phyloP scores from a whole-genome alignment of 1,140 invertebrate genomes.

The Leptopilina clavipes region DNA sequence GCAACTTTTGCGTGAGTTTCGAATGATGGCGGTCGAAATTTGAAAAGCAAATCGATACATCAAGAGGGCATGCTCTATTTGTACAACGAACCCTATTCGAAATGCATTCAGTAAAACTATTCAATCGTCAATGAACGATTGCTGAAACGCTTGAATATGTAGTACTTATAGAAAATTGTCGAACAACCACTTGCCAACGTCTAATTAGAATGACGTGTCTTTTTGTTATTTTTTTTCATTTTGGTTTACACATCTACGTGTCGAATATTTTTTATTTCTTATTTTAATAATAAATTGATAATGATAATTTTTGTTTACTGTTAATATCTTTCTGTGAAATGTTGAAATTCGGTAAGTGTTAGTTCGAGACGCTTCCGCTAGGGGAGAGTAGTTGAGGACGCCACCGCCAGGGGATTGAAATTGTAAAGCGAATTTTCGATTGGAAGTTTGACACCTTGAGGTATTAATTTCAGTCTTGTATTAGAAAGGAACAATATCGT shows the following conservation, averaged over 20 bases:
- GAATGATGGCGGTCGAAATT: conserved; percentile 59
- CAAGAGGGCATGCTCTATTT: conserved; percentile 54
- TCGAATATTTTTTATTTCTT: too few species aligned
- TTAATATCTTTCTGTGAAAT: too few species aligned
- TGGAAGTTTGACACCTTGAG: too few species aligned
- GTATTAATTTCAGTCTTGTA: not conserved
- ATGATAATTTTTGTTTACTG: too few species aligned
- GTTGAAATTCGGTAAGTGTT: too few species aligned
- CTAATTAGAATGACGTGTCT: conserved; percentile 59
- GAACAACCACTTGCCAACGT: conserved; percentile 57
- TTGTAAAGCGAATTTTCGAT: too few species aligned
- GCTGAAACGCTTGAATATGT: conserved; percentile 40
- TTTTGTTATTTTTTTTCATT: not conserved
- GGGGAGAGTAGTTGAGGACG: not conserved
- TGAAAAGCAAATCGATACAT: conserved; percentile 64
- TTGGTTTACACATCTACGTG: too few species aligned
- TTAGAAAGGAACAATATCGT: too few species aligned
- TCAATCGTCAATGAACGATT: conserved; percentile 4
- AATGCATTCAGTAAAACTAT: conserved; percentile 55
- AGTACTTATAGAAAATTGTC: conserved; percentile 58
- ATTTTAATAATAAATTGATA: too few species aligned
- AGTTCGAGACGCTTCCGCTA: too few species aligned
- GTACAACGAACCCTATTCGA: conserved; percentile 53
- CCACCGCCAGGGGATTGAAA: not conserved
- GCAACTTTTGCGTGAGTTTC: not conserved